Evolutionary conservation across 2,888 invertebrate genomes (phyloP).

Genomic region (Gari tellinella): DNA sequence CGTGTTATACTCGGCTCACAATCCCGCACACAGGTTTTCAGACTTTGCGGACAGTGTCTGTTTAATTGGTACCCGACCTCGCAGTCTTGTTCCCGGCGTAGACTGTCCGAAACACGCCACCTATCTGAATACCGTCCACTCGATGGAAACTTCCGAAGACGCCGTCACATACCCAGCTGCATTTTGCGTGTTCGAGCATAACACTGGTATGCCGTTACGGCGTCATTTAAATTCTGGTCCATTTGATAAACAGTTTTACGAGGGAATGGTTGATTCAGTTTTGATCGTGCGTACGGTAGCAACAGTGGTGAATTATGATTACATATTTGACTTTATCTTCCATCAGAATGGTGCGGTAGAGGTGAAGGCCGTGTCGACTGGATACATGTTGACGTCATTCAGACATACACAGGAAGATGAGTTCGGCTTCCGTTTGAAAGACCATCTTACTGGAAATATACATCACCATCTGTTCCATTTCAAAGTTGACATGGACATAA

Average conservation of each 20-base stretch:
- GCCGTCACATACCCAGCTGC: slow-evolving; percentile 35
- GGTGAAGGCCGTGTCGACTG: slow-evolving; percentile 70
- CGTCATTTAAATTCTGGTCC: slow-evolving; percentile 63
- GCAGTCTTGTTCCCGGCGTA: slow-evolving; percentile 69
- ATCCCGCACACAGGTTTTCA: slow-evolving; percentile 58
- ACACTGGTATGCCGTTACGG: slow-evolving; percentile 72
- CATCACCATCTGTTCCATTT: slow-evolving; percentile 78
- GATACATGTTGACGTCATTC: slow-evolving; percentile 71
- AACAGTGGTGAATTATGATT: slow-evolving; percentile 78
- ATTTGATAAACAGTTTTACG: slow-evolving; percentile 59
- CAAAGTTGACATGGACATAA: slow-evolving; percentile 75
- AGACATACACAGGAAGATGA: slow-evolving; percentile 39
- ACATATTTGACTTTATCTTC: slow-evolving; percentile 78
- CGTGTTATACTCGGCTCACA: slow-evolving; percentile 71
- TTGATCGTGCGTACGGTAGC: slow-evolving; percentile 71
- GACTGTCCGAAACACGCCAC: slow-evolving; percentile 77
- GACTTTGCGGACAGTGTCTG: slow-evolving; percentile 69
- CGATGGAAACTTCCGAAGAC: slow-evolving; percentile 25
- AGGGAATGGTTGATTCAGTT: slow-evolving; percentile 71
- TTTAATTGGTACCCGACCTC: slow-evolving; percentile 63
- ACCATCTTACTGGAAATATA: slow-evolving; percentile 69
- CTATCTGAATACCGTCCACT: slow-evolving; percentile 42
- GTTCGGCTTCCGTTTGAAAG: slow-evolving; percentile 69
- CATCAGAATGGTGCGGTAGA: slow-evolving; percentile 77
- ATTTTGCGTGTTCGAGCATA: slow-evolving; percentile 76